A percentile compares a stretch with the other conserved stretches of the same genome.
Evolutionary conservation across 37 sponge, comb jelly and placozoan genomes (phyloP).

Genomic region (Hexactinellida sp.): DNA sequence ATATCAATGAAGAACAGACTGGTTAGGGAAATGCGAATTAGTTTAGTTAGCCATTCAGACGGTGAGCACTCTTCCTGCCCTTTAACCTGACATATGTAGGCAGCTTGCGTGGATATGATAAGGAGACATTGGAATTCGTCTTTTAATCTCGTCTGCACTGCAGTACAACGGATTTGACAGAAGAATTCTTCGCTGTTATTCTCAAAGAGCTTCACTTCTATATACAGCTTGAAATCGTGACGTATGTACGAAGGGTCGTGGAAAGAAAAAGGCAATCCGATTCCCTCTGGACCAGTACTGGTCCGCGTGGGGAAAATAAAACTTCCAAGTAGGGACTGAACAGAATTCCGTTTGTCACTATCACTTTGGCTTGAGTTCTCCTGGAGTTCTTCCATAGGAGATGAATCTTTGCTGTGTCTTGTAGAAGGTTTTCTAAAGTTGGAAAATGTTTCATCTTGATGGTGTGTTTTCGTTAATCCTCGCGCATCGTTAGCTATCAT

Average conservation of each 20-base stretch:
- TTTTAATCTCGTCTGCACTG: background rate
- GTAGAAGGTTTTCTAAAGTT: background rate
- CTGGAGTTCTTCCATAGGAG: background rate
- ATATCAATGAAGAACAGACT: background rate
- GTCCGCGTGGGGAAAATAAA: background rate
- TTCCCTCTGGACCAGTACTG: background rate
- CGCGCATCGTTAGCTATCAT: background rate
- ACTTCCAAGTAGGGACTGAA: background rate
- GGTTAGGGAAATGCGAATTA: background rate
- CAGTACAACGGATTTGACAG: background rate
- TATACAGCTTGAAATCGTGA: constrained; percentile 3
- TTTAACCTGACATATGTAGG: background rate
- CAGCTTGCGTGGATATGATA: constrained; percentile 5
- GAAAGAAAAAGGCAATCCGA: background rate
- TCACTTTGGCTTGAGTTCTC: constrained; percentile 6
- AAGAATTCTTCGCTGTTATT: background rate
- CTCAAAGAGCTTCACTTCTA: background rate
- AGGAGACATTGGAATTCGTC: constrained; percentile 5
- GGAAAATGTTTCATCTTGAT: background rate
- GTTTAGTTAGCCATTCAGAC: background rate
- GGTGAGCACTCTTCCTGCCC: background rate
- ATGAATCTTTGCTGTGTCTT: background rate
- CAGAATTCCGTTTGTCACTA: background rate
- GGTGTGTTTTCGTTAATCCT: background rate
- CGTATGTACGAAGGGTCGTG: constrained; percentile 1